Evolutionary conservation across 1,140 invertebrate species (phyloP), one percentile per base, ranked within the genome.

Genomic region (Magallana angulata): DNA sequence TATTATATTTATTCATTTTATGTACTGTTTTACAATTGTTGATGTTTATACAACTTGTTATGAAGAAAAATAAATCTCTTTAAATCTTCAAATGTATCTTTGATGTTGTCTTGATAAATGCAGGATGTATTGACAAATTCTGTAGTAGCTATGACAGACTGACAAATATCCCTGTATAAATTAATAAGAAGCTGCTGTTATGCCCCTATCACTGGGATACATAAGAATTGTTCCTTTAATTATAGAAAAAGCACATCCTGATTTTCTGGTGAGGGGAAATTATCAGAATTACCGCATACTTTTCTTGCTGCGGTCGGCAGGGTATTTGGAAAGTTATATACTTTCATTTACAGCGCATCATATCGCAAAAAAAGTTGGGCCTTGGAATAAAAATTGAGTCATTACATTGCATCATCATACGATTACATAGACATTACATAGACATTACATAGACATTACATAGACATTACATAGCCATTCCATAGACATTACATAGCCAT

Each of bases 21-120:
- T 71, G 18, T 30, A 71, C 12, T 71, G 24, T 24, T 71, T 71
- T 71, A 71, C 68, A 71, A 12, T 71, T 71, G 68, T 71, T 71
- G 18, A 71, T 48, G 36, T 71, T 71, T 71, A 71, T 24, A 18
- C 12, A 30, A 36, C 24, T 71, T 71, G 68, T 71, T 71, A 24
- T 71, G 8, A 71, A 24, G 24, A 71, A 71, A 71, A 71, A 12
- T 30, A 30, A 71, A 71, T 71, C 68, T 9, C 68, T 71, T 71
- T 30, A 71, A 71, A 11, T 24, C 68, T 71, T 30, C 16, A 64
- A 30, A 30, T 71, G 48, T 71, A 7, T 8, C 36, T 8, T 71
- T 7, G 24, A 18, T 71, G 24, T 30, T 9, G 5, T 30, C 68
- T 71, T 30, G 24, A 30, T 71, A 30, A 71, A 71, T 71, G 68